Percentiles rank a stretch among this genome's conserved stretches.
These are phyloP conservation scores for Ditula angustiorana DNA, from an alignment of 2,888 invertebrate genomes.

Conservation along the genomic window DNA sequence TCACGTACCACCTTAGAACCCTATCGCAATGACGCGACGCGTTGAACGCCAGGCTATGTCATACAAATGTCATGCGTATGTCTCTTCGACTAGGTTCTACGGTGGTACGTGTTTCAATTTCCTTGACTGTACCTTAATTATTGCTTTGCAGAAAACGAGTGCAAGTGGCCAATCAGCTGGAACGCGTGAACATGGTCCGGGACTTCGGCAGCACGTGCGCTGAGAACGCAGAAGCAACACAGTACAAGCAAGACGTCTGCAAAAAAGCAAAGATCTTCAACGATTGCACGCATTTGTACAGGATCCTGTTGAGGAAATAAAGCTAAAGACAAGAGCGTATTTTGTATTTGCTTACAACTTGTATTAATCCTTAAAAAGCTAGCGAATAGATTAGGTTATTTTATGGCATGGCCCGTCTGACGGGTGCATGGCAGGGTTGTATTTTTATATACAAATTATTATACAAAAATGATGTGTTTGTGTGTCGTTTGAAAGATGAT, in stretches of 20 bases:
- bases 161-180: constrained; percentile 61
- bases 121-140: too few relatives aligned
- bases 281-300: constrained; percentile 77
- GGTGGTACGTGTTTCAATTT: too few relatives aligned
- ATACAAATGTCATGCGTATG: too few relatives aligned
- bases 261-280: constrained; percentile 78
- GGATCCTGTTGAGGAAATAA: constrained; percentile 55
- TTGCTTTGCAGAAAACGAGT: constrained; percentile 64
- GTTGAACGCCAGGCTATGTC: too few relatives aligned
- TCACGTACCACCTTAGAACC: too few relatives aligned
- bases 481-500: too few relatives aligned
- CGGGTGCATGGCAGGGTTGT: too few relatives aligned
- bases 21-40: too few relatives aligned
- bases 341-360: background rate
- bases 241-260: constrained; percentile 78
- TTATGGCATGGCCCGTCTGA: too few relatives aligned
- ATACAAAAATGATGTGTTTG: too few relatives aligned
- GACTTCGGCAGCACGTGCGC: constrained; percentile 68
- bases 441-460: too few relatives aligned
- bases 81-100: too few relatives aligned
- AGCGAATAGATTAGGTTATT: background rate
- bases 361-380: background rate
- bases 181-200: constrained; percentile 51
- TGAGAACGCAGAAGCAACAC: constrained; percentile 70
- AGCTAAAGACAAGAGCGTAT: background rate